phyloP scores from a whole-genome alignment of 2,113 vertebrate species.

The Etia nguti region DNA sequence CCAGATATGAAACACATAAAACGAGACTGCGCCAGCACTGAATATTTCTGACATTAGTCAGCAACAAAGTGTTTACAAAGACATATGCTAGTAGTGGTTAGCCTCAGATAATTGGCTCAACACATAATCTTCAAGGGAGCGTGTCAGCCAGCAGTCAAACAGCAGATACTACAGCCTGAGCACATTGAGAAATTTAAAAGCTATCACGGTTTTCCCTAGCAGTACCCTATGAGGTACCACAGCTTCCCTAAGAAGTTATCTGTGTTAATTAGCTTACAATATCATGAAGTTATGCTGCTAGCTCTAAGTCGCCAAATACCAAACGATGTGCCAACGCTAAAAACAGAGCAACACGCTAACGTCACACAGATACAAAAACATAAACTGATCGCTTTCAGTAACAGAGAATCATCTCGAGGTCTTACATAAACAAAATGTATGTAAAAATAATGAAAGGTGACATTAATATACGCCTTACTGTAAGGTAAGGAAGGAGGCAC shows the following conservation, averaged over 20 bases:
- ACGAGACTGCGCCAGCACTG: background rate
- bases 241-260: background rate
- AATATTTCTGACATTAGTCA: background rate
- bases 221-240: too few relatives aligned
- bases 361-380: background rate
- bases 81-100: background rate
- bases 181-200: background rate
- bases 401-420: background rate
- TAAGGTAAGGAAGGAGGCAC: background rate
- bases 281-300: background rate
- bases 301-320: background rate
- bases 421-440: rapidly evolving
- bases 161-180: background rate
- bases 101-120: conserved; percentile 4
- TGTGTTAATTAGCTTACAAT: background rate
- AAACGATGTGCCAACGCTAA: background rate
- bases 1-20: background rate
- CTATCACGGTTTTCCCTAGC: background rate
- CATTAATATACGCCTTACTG: conserved; percentile 21
- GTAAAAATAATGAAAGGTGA: background rate
- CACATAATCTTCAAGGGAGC: background rate
- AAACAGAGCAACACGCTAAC: background rate
- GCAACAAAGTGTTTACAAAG: background rate
- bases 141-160: background rate
- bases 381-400: background rate